Evolutionary conservation across 1,140 invertebrate species (phyloP).

Genomic region (Ruditapes philippinarum): DNA sequence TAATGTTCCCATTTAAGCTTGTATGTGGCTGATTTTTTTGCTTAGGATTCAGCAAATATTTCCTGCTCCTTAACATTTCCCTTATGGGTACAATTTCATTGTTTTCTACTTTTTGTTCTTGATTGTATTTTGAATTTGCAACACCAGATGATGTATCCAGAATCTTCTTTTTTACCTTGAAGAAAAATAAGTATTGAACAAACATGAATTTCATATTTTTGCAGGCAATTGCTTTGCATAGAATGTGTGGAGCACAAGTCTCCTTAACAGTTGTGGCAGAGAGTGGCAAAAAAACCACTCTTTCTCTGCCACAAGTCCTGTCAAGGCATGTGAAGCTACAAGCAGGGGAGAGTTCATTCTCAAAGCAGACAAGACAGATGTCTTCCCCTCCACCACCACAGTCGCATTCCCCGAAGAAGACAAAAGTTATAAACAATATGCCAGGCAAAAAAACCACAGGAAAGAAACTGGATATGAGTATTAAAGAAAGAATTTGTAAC

Average conservation of each 20-base stretch:
- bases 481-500: neutral
- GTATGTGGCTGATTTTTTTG: neutral
- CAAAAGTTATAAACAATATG: neutral
- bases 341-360: neutral
- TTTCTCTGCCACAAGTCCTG: neutral
- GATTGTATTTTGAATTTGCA: neutral
- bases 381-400: neutral
- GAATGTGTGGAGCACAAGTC: too few relatives aligned
- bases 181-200: neutral
- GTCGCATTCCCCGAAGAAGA: neutral
- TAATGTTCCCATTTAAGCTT: neutral
- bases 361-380: neutral
- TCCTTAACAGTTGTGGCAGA: neutral
- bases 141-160: neutral
- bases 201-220: neutral
- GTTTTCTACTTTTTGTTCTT: conserved; percentile 23
- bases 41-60: neutral
- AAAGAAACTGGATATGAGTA: too few relatives aligned
- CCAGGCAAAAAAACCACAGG: neutral
- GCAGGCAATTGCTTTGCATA: neutral
- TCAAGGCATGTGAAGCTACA: neutral
- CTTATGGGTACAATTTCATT: conserved; percentile 19
- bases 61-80: conserved; percentile 8
- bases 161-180: conserved; percentile 5
- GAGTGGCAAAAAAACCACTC: neutral